phyloP scores from a whole-genome alignment of 2,888 invertebrate genomes.

The Octodonta nipae region DNA sequence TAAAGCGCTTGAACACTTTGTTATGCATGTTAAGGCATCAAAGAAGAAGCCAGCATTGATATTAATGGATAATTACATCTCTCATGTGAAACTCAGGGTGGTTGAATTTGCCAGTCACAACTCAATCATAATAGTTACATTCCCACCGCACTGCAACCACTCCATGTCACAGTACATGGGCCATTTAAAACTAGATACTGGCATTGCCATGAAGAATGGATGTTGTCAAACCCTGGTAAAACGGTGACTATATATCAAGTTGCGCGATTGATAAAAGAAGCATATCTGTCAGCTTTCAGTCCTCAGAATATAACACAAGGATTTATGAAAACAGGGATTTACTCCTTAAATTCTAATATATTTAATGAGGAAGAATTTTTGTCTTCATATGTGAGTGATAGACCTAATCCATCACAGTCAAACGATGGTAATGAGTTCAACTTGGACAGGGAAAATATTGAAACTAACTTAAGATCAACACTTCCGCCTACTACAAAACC shows the following conservation, averaged over 20 bases:
- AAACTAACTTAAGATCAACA: too few species aligned
- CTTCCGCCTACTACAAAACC: background rate
- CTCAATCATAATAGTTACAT: background rate
- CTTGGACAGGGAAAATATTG: background rate
- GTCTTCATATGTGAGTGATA: constrained; percentile 6
- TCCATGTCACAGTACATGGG: background rate
- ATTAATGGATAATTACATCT: background rate
- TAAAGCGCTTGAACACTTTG: constrained; percentile 3
- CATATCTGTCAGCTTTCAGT: constrained; percentile 12
- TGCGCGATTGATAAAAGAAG: constrained; percentile 7
- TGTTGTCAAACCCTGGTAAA: constrained; percentile 15
- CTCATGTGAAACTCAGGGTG: background rate
- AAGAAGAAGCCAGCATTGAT: background rate
- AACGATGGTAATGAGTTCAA: constrained; percentile 2
- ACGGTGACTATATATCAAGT: constrained; percentile 13
- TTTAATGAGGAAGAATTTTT: constrained; percentile 8
- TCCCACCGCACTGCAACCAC: constrained; percentile 3
- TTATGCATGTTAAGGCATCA: background rate
- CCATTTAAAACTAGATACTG: constrained; percentile 6
- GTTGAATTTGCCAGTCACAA: constrained; percentile 1
- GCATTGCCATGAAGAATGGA: constrained; percentile 13
- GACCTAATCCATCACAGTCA: constrained; percentile 5
- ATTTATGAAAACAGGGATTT: constrained; percentile 10
- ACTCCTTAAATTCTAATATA: constrained; percentile 9
- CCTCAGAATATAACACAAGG: constrained; percentile 12